Evolutionary conservation across 1,140 invertebrate species (phyloP).

Genomic region (Drosophila ambigua): DNA sequence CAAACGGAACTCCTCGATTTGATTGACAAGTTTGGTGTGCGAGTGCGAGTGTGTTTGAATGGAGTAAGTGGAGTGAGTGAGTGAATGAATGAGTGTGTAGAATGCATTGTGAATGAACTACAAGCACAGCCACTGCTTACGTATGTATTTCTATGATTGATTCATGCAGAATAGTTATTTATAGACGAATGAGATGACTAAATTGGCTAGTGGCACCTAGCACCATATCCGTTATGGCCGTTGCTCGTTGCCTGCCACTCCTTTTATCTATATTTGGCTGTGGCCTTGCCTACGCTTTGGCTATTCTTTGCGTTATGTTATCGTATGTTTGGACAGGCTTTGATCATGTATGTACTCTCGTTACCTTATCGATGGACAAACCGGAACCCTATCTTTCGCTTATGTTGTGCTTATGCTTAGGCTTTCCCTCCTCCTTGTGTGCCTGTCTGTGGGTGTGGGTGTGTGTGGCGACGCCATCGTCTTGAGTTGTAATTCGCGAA

Average conservation of each 20-base stretch:
- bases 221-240: constrained; percentile 30
- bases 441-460: constrained; percentile 36
- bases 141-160: constrained; percentile 34
- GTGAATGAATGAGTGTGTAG: not conserved
- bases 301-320: not conserved
- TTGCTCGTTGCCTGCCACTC: constrained; percentile 22
- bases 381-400: constrained; percentile 21
- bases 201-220: constrained; percentile 16
- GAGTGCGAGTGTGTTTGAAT: not conserved
- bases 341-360: too few relatives aligned
- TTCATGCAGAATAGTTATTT: constrained; percentile 22
- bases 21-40: constrained; percentile 25
- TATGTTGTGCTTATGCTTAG: constrained; percentile 3
- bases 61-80: too few relatives aligned
- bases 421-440: constrained; percentile 4
- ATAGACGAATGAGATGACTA: constrained; percentile 31
- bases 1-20: constrained; percentile 30
- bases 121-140: constrained; percentile 7
- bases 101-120: constrained; percentile 22
- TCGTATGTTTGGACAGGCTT: too few relatives aligned
- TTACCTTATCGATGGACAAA: constrained; percentile 1
- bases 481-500: constrained; percentile 64
- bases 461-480: constrained; percentile 25
- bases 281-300: constrained; percentile 24
- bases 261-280: constrained; percentile 34